These are phyloP conservation scores for Zaprionus nigranus DNA, from an alignment of 1,140 invertebrate genomes.

Conservation along the genomic window DNA sequence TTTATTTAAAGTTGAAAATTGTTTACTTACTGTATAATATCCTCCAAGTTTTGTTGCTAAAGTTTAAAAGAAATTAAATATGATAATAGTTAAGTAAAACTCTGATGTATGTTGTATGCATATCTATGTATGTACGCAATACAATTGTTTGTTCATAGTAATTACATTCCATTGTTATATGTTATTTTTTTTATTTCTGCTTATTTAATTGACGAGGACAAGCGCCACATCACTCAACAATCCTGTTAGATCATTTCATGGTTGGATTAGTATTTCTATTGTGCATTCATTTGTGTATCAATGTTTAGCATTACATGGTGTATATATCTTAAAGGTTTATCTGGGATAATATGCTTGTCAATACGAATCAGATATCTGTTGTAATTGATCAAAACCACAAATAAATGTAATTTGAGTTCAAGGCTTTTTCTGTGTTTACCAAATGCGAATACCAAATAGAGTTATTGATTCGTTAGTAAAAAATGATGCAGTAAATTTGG, in stretches of 20 bases:
- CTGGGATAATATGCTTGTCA: neutral
- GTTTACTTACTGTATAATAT: conserved; percentile 64
- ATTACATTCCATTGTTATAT: conserved; percentile 59
- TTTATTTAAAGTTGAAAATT: conserved; percentile 60
- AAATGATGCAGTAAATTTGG: too few species aligned
- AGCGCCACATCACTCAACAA: neutral
- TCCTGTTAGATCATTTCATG: neutral
- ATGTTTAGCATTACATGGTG: neutral
- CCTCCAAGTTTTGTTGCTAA: conserved; percentile 56
- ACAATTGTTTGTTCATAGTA: conserved; percentile 57
- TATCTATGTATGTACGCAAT: conserved; percentile 51
- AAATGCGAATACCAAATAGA: neutral
- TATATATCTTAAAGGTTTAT: neutral
- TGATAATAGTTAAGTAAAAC: conserved; percentile 53
- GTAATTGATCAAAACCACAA: neutral
- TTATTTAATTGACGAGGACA: conserved; percentile 24
- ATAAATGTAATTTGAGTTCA: neutral
- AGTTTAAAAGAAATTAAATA: conserved; percentile 55
- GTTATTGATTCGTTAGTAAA: too few species aligned
- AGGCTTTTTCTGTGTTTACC: neutral
- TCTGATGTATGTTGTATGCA: conserved; percentile 35
- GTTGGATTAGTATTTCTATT: conserved; percentile 1
- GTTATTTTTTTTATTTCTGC: conserved; percentile 50
- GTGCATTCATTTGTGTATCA: neutral
- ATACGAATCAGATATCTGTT: neutral